Conservation (phyloP, 2,797 vertebrate species). For the Sus cebifrons region DNA sequence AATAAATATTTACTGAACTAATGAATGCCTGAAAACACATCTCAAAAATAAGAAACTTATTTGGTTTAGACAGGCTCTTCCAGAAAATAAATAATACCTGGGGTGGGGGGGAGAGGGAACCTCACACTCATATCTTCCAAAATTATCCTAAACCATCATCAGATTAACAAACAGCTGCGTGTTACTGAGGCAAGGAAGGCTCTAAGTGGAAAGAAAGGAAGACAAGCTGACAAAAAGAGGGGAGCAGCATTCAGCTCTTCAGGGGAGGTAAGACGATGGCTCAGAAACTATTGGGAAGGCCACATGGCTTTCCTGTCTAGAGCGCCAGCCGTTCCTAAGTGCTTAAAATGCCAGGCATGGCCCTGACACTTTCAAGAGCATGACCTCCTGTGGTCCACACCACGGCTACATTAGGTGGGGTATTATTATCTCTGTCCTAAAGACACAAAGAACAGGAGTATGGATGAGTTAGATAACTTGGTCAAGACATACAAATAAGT, state of each 20-base stretch:
- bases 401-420: neutral
- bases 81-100: conserved; percentile 46
- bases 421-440: neutral
- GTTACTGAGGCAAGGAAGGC: neutral
- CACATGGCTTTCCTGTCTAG: neutral
- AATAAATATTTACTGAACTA: conserved; percentile 53
- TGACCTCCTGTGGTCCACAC: neutral
- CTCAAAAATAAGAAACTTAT: conserved; percentile 48
- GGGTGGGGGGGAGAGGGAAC: neutral
- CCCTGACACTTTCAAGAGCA: neutral
- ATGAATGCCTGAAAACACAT: conserved; percentile 41
- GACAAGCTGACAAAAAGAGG: neutral
- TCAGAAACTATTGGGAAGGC: neutral
- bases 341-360: neutral
- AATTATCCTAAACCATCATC: neutral
- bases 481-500: neutral
- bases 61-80: conserved; percentile 13
- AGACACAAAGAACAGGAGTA: neutral
- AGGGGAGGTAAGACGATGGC: neutral
- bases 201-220: neutral
- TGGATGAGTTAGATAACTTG: neutral
- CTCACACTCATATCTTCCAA: neutral
- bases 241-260: neutral
- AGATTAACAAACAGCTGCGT: neutral
- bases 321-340: neutral